These are phyloP conservation scores for Graptemys geographica DNA, from an alignment of 2,797 vertebrate species.

Conservation along the genomic window DNA sequence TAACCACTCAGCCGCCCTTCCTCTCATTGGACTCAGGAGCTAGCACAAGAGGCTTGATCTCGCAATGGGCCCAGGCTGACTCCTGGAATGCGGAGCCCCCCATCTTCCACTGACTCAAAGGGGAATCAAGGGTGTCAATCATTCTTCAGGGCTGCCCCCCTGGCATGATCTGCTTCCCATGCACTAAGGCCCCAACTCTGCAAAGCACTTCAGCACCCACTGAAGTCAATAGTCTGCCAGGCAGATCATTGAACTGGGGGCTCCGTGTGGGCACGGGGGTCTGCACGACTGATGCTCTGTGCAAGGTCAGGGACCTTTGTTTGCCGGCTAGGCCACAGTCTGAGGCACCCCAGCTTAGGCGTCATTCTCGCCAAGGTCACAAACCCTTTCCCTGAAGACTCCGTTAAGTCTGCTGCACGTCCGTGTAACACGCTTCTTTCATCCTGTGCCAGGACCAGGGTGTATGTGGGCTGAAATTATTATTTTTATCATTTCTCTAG, in stretches of 20 bases:
- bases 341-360: not conserved
- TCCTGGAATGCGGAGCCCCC: not conserved
- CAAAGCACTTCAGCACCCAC: not conserved
- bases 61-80: not conserved
- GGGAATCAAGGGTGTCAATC: not conserved
- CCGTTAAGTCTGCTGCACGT: not conserved
- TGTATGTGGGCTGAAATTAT: not conserved
- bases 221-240: not conserved
- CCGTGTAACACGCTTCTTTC: not conserved
- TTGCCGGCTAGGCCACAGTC: rapidly evolving
- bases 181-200: not conserved
- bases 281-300: not conserved
- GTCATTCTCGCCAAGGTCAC: not conserved
- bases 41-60: not conserved
- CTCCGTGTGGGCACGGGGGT: not conserved
- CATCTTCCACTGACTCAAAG: not conserved
- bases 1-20: not conserved
- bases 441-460: not conserved
- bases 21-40: no score
- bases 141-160: not conserved
- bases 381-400: not conserved
- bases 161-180: not conserved
- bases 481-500: not conserved
- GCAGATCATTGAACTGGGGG: not conserved
- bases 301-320: not conserved